phyloP scores from a whole-genome alignment of 2,888 invertebrate species.

The Micropterix aruncella region DNA sequence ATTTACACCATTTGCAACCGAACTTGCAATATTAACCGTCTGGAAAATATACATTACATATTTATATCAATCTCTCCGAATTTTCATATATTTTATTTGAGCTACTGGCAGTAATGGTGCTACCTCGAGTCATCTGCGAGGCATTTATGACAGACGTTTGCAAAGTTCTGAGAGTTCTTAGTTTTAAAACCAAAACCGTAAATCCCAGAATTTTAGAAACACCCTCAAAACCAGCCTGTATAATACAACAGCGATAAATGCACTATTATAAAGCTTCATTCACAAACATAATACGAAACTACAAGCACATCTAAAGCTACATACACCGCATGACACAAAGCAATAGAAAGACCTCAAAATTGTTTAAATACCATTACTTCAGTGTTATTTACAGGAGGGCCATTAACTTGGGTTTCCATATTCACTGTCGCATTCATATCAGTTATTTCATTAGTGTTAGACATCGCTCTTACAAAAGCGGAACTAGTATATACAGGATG shows the following conservation, averaged over 20 bases:
- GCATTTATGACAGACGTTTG: too few relatives aligned
- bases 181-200: too few relatives aligned
- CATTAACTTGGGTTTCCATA: constrained; percentile 36
- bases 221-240: too few relatives aligned
- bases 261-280: too few relatives aligned
- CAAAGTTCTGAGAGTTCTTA: too few relatives aligned
- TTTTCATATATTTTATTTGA: too few relatives aligned
- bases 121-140: constrained; percentile 12
- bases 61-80: too few relatives aligned
- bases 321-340: constrained; percentile 17
- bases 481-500: constrained; percentile 45
- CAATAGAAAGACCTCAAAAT: constrained; percentile 19
- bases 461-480: constrained; percentile 39
- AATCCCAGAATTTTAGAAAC: too few relatives aligned
- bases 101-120: constrained; percentile 8
- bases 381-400: constrained; percentile 41
- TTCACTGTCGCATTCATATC: constrained; percentile 21
- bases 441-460: constrained; percentile 51
- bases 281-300: too few relatives aligned
- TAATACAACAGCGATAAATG: too few relatives aligned
- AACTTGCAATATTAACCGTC: not conserved
- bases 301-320: constrained; percentile 14
- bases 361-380: constrained; percentile 28
- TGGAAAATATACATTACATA: not conserved
- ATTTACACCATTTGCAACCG: not conserved